Percentiles rank a stretch among this genome's conserved stretches.
These are phyloP conservation scores for Entomobrya proxima DNA, from an alignment of 2,888 invertebrate genomes.

Conservation along the genomic window DNA sequence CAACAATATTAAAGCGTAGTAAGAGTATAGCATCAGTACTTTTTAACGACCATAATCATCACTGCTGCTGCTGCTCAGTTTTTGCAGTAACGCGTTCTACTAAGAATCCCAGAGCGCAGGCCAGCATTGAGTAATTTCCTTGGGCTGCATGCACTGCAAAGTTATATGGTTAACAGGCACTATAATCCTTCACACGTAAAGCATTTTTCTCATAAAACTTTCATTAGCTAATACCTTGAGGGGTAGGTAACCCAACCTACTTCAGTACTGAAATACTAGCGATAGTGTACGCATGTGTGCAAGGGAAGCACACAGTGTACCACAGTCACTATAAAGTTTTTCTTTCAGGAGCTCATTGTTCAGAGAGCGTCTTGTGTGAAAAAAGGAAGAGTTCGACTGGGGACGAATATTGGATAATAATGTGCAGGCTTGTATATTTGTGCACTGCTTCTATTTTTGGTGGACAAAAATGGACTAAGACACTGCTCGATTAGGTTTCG, in stretches of 20 bases:
- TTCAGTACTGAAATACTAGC: slow-evolving; percentile 32
- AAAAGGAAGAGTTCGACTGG: no score
- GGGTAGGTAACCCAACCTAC: slow-evolving; percentile 35
- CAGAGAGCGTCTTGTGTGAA: neutral
- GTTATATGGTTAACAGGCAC: neutral
- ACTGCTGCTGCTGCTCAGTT: neutral
- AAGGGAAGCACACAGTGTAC: neutral
- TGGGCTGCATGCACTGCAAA: neutral
- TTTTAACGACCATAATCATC: neutral
- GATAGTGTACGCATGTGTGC: slow-evolving; percentile 2
- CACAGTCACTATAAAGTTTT: neutral
- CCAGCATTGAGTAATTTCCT: slow-evolving; percentile 56
- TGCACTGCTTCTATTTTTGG: slow-evolving; percentile 14
- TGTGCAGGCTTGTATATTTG: neutral
- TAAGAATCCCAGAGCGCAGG: no score
- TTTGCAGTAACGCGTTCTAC: neutral
- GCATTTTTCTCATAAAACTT: slow-evolving; percentile 50
- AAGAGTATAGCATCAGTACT: neutral
- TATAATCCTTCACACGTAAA: slow-evolving; percentile 19
- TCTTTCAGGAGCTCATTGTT: neutral
- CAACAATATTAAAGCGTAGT: neutral
- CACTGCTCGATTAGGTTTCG: no score
- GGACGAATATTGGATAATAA: neutral
- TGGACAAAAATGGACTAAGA: slow-evolving; percentile 16
- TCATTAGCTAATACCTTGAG: slow-evolving; percentile 60